Evolutionary conservation across 1,140 invertebrate genomes (phyloP), one percentile per base, ranked within the genome.

Genomic region (Caenorhabditis briggsae): DNA sequence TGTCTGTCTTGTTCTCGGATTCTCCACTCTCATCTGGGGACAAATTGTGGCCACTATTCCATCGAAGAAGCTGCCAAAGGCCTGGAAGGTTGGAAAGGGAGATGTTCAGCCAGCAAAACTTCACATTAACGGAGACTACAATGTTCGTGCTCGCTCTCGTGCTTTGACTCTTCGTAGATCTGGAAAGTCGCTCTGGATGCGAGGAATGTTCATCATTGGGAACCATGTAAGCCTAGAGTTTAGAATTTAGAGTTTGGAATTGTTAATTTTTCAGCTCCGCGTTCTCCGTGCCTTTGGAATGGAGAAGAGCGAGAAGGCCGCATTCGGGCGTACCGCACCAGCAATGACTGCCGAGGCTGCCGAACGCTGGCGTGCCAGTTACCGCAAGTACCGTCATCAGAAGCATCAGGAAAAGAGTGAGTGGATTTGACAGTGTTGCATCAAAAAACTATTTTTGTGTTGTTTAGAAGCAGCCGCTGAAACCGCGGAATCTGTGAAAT

Each of bases 1-100:
- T 92, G 98, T 97, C 96, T 99, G 97, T 94, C 93, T 99, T 91
- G 96, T 98, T 93, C 97, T 99, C 93, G 98, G 98, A 85, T 93
- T 97, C 89, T 97, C 97, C 89, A 96, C 96, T 65, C 95, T 99
- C 82, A 93, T 99, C 70, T 99, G 98, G 97, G 97, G 97, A 89
- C 98, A 99, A 78, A 78, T 91, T 89, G 95, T 99, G 90, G 98
- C 97, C 90, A 96, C 96, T 90, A 95, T 99, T 93, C 97, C 98
- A 50, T 74, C 58, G 59, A 89, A 89, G 87, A 89, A 88, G 61
- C 43, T 89, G 25, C 88, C 88, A 20, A 89, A 89, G 87, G 83
- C 46, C 23, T 88, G 86, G 87, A 88, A 85, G 46, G 83, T 86
- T 53, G 87, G 87, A 59, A 59, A 74, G 23, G 88, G 88, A 82